A percentile compares a stretch with the other conserved stretches of the same genome.
Evolutionary conservation across 2,113 vertebrate species (phyloP).

Genomic region (Opisthocomus hoazin): DNA sequence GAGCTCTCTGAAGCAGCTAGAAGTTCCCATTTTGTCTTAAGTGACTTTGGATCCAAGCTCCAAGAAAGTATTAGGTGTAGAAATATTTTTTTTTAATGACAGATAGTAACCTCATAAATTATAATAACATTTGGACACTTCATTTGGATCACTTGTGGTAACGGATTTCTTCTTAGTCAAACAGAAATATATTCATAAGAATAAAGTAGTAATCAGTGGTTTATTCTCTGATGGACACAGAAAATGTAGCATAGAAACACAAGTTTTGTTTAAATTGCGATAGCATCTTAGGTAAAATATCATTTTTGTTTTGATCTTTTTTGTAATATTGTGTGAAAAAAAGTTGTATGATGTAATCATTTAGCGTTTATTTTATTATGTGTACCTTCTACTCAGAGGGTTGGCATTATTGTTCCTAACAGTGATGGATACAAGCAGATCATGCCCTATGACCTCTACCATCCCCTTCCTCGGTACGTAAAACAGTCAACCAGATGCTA

Average conservation of each 20-base stretch:
- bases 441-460: slow-evolving; percentile 99
- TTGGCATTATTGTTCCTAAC: slow-evolving; percentile 84
- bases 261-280: slow-evolving; percentile 14
- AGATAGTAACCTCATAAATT: neutral
- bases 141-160: neutral
- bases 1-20: neutral
- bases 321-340: slow-evolving; percentile 52
- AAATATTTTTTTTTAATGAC: neutral
- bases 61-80: neutral
- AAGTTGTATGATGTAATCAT: slow-evolving; percentile 72
- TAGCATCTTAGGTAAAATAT: neutral
- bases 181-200: neutral
- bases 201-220: neutral
- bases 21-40: neutral
- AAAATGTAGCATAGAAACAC: neutral
- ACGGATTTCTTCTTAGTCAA: neutral
- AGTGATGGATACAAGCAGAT: slow-evolving; percentile 99
- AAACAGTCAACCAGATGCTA: slow-evolving; percentile 61
- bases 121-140: slow-evolving; percentile 3
- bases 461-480: slow-evolving; percentile 94
- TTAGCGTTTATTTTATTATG: slow-evolving; percentile 80
- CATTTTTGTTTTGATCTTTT: neutral
- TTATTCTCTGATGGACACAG: neutral
- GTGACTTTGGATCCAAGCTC: neutral
- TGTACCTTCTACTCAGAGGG: slow-evolving; percentile 82